phyloP scores from a whole-genome alignment of 2,797 vertebrate species.

The Anomalospiza imberbis region DNA sequence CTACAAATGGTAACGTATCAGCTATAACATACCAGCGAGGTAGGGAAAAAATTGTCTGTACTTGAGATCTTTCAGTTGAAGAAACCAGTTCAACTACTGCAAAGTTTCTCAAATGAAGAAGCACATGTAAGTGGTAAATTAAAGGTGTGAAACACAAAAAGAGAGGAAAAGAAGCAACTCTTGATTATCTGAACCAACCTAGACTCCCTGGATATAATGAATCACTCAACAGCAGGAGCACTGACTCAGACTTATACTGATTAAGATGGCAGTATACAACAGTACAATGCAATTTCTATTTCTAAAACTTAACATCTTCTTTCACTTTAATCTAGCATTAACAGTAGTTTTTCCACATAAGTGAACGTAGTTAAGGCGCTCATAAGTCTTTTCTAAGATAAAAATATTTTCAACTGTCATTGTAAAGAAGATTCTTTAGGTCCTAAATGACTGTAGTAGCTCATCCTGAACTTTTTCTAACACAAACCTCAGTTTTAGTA shows the following conservation, averaged over 20 bases:
- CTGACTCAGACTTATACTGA: rapidly evolving
- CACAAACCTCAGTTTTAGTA: not conserved
- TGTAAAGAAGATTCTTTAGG: not conserved
- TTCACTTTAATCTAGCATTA: not conserved
- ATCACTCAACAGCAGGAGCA: not conserved
- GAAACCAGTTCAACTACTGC: not conserved
- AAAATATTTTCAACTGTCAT: not conserved
- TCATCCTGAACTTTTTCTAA: not conserved
- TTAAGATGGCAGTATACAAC: not conserved
- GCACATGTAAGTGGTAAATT: not conserved
- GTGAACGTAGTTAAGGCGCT: not conserved
- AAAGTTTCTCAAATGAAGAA: not conserved
- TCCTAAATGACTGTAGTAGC: not conserved
- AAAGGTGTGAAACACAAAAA: not conserved
- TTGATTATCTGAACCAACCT: rapidly evolving
- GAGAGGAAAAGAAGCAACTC: not conserved
- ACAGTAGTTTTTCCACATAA: not conserved
- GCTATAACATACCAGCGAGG: not conserved
- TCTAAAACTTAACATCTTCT: not conserved
- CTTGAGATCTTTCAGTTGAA: not conserved
- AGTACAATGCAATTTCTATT: not conserved
- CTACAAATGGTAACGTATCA: not conserved
- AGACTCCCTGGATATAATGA: not conserved
- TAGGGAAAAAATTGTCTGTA: not conserved
- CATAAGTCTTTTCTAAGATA: not conserved